Evolutionary conservation across 1,140 invertebrate genomes (phyloP).

Genomic region (Aricia agestis): DNA sequence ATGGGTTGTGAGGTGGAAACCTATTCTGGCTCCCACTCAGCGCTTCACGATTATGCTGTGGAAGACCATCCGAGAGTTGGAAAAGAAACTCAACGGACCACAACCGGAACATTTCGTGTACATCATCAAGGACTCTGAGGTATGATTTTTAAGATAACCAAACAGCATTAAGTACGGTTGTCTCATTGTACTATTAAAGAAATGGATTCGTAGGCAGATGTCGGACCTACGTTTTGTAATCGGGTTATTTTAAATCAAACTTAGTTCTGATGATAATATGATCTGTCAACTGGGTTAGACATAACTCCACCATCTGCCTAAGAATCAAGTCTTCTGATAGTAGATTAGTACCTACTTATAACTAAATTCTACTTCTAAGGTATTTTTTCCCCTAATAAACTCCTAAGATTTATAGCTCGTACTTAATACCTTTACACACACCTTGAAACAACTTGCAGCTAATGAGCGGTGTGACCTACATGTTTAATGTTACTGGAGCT

Average conservation of each 20-base stretch:
- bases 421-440: background rate
- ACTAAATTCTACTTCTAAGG: no score
- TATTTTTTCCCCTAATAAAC: no score
- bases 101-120: conserved; percentile 38
- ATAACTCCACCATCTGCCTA: no score
- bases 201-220: no score
- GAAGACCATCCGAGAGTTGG: conserved; percentile 37
- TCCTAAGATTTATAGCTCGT: background rate
- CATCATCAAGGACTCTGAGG: conserved; percentile 39
- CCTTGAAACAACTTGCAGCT: conserved; percentile 30
- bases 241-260: no score
- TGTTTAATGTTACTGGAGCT: conserved; percentile 36
- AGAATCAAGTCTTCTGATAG: no score
- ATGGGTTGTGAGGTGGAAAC: conserved; percentile 40
- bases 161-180: background rate
- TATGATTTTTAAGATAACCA: conserved; percentile 17
- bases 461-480: conserved; percentile 39
- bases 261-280: no score
- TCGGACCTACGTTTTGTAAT: no score
- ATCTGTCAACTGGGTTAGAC: no score
- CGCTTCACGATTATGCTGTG: conserved; percentile 40
- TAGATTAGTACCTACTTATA: no score
- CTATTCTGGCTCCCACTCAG: conserved; percentile 32
- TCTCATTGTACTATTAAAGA: no score
- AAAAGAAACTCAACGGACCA: conserved; percentile 36